These are phyloP conservation scores for Oreochromis grahami DNA, from an alignment of 2,797 vertebrate species.

Conservation along the genomic window DNA sequence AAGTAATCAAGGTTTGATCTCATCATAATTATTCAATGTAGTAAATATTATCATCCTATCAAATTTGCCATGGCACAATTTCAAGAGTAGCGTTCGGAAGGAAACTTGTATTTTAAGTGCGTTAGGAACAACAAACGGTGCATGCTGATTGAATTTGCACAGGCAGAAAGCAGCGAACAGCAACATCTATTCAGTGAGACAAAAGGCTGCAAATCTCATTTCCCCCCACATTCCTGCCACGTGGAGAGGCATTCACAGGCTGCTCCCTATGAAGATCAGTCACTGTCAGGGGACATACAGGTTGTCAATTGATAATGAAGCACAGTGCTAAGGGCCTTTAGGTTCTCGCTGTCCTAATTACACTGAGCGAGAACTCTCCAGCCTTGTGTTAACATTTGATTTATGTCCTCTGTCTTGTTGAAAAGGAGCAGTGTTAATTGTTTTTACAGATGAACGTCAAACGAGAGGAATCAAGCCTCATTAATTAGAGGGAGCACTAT, in stretches of 20 bases:
- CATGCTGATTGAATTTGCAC: constrained; percentile 44
- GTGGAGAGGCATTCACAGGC: constrained; percentile 57
- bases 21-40: not conserved
- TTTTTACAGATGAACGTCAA: constrained; percentile 89
- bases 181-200: constrained; percentile 54
- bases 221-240: constrained; percentile 42
- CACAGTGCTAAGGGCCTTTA: constrained; percentile 79
- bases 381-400: constrained; percentile 92
- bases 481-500: constrained; percentile 78
- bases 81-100: not conserved
- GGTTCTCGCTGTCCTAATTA: constrained; percentile 87
- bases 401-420: constrained; percentile 88
- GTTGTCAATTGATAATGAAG: constrained; percentile 87
- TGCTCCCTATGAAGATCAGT: constrained; percentile 66
- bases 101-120: not conserved
- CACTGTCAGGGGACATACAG: constrained; percentile 82
- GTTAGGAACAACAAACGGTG: constrained; percentile 18
- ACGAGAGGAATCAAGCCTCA: constrained; percentile 83
- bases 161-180: constrained; percentile 36
- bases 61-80: not conserved
- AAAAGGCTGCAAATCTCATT: constrained; percentile 66
- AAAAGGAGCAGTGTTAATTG: constrained; percentile 88
- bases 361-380: constrained; percentile 82
- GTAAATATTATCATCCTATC: not conserved
- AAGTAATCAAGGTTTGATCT: not conserved